Evolutionary conservation across 2,888 invertebrate species (phyloP), one percentile per base, ranked within the genome.

Genomic region (Latheticus oryzae): DNA sequence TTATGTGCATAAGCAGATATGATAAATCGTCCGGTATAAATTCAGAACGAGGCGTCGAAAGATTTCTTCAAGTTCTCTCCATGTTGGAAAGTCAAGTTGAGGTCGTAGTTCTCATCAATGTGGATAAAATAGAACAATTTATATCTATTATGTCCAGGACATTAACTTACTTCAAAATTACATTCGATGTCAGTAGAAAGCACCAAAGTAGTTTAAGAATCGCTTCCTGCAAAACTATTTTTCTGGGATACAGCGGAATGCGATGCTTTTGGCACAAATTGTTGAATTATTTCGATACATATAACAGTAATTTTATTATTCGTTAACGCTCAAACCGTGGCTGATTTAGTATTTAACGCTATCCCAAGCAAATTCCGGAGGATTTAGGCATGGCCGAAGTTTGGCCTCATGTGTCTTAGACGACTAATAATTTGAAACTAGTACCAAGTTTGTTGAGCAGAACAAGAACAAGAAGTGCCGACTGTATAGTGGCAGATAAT

Each of bases 161-260:
- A 74, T 74, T 73, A 73, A 70, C 72, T 72, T 66, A 71, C 67
- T 68, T 70, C 70, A 71, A 72, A 71, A 72, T 72, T 71, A 67
- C 70, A 64, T 70, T 70, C 66, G 66, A 63, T 66, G 63, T 64
- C 48, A 54, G 58, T 48, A 50, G 57, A 58, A 60, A 61, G 60
- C 53, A 57, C 50, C 54, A 56, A 60, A 62, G 58, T 59, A 55
- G 60, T 62, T 62, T 54, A 61, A 58, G 54, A 56, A 62, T 62
- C 56, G 60, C 54, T 58, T 61, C 57, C 53, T 54, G 33, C 3
- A 51, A 38, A 51, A 58, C 58, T 52, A 58, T 30, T 58, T 52
- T 52, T 38, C 51, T 35, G 16, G 23, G 26, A 35, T 4, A 23
- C 7, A 12, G 8, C 17, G 28, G 26, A 26, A 16, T 42, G 15